These are phyloP conservation scores for Peromyscus maniculatus DNA, from an alignment of 2,113 vertebrate genomes.

Conservation along the genomic window DNA sequence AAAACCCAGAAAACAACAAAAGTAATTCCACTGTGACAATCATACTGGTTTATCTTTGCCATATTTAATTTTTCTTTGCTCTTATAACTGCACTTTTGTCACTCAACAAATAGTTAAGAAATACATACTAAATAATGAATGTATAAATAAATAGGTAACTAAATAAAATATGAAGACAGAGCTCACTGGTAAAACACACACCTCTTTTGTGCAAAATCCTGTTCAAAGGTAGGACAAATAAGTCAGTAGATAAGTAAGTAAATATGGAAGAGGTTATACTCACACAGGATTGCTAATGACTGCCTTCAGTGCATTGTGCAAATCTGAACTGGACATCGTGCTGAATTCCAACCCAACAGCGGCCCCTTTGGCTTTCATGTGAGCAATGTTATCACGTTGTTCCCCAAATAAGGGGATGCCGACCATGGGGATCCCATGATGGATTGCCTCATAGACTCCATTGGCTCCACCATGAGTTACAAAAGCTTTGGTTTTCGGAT, in stretches of 20 bases:
- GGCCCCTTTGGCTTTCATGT: constrained; percentile 87
- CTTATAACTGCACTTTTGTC: not conserved
- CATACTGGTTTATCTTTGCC: not conserved
- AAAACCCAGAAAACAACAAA: not conserved
- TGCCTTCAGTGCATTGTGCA: constrained; percentile 87
- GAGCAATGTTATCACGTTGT: constrained; percentile 87
- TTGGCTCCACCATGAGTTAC: not conserved
- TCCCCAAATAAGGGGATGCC: constrained; percentile 90
- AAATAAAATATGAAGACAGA: not conserved
- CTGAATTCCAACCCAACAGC: constrained; percentile 87
- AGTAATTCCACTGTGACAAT: not conserved
- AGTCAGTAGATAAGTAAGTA: not conserved
- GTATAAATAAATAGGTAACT: not conserved
- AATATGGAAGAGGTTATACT: not conserved
- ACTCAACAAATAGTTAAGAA: not conserved
- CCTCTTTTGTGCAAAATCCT: not conserved
- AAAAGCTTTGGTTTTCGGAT: not conserved
- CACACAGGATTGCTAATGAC: constrained; percentile 83
- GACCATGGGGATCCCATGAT: constrained; percentile 88
- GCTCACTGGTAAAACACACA: not conserved
- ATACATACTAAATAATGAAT: not conserved
- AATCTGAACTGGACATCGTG: constrained; percentile 82
- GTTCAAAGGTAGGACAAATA: not conserved
- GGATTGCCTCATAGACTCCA: not conserved
- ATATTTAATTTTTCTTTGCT: not conserved